Evolutionary conservation across 1,140 invertebrate species (phyloP), one percentile per base, ranked within the genome.

Genomic region (Aphaenogaster ashmeadi): DNA sequence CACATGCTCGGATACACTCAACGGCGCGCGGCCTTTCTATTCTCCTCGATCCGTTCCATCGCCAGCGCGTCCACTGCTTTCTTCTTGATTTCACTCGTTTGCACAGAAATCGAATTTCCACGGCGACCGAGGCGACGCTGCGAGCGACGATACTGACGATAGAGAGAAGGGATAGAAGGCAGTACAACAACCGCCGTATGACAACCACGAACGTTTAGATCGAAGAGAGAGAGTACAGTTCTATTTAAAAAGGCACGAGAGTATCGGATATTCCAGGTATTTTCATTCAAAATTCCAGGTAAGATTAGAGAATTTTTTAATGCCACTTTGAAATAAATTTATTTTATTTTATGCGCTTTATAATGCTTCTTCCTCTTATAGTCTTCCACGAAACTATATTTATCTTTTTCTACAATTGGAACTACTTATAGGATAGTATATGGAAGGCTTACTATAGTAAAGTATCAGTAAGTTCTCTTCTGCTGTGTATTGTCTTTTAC

Each of bases 61-160:
- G 47, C 21, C 41, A 38, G 13, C 13, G 69, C n/a, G 15, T 60
- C 2, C 27, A 66, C 15, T 60, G 50, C 67, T 64, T 79, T 75
- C 80, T 71, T 86, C 74, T 50, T 64, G 86, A 78, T 90, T 87
- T 89, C 89, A 87, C 77, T 72, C 50, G 56, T 86, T 72, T 36
- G 75, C 86, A 74, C 81, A 69, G 64, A 86, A 90, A 90, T 88
- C 67, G 88, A 88, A 90, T 91, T 91, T 90, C 44, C 86, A 88
- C 69, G n/a, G 33, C 36, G 69, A 60, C 5, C n/a, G 21, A 47
- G 38, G 8, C 41, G 47, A 62, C 56, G 38, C 7, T 27, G 52
- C 58, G 21, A 27, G 27, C 27, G 38, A 38, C 60, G 83, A 80
- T 18, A 7, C 18, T n/a, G 62, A 44, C 44, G 9, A 41, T 9